Conservation (phyloP, 2,888 invertebrate species). For the Ormyrus labotus region DNA sequence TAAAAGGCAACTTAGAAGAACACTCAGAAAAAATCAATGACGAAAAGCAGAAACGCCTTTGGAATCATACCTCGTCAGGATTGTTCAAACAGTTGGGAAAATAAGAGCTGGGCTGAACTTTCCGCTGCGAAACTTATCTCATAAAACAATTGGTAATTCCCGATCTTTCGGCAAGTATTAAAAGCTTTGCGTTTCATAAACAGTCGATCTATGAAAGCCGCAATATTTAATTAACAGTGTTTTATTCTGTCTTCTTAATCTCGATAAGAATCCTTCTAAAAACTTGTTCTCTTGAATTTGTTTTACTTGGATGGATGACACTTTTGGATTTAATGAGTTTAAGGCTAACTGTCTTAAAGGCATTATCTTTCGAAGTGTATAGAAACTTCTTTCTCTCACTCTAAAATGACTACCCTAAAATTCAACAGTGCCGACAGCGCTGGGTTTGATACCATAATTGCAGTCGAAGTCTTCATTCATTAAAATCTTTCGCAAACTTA, state of each 20-base stretch:
- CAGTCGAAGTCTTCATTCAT: conserved; percentile 17
- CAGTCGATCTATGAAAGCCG: conserved; percentile 6
- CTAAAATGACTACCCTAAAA: too few relatives aligned
- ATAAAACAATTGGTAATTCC: conserved; percentile 39
- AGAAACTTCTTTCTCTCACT: too few relatives aligned
- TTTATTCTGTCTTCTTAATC: too few relatives aligned
- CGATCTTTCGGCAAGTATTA: conserved; percentile 29
- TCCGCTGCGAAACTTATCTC: conserved; percentile 36
- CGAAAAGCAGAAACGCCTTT: conserved; percentile 13
- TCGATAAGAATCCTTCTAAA: too few relatives aligned
- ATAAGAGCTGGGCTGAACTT: conserved; percentile 14
- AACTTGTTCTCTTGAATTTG: too few relatives aligned
- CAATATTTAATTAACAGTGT: not conserved
- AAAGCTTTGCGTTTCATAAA: conserved; percentile 26
- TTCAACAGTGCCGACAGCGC: not conserved
- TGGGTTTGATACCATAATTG: conserved; percentile 17
- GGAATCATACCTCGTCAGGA: conserved; percentile 35
- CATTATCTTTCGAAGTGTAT: too few relatives aligned
- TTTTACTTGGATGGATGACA: too few relatives aligned
- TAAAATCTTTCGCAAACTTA: conserved; percentile 26
- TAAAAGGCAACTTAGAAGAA: not conserved
- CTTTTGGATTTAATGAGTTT: too few relatives aligned
- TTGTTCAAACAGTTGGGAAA: conserved; percentile 12
- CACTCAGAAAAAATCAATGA: conserved; percentile 1
- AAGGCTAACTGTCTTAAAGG: too few relatives aligned